These are phyloP conservation scores for Mantis religiosa DNA, from an alignment of 2,888 invertebrate genomes.

Conservation along the genomic window DNA sequence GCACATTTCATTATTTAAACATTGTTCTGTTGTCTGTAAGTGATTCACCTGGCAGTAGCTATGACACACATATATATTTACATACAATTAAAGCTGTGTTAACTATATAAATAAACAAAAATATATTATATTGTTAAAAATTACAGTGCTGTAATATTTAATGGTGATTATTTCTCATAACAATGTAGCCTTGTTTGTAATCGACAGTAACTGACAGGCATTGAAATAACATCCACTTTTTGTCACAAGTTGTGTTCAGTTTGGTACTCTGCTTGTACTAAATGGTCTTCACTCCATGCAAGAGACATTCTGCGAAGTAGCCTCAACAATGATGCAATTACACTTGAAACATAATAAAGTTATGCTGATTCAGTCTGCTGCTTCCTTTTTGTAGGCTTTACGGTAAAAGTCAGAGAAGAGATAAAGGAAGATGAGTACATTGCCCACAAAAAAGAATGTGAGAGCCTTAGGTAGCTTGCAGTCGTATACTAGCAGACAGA, in stretches of 20 bases:
- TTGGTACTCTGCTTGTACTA: background rate
- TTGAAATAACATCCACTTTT: background rate
- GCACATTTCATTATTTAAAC: background rate
- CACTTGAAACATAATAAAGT: background rate
- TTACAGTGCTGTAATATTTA: background rate
- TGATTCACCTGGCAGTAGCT: background rate
- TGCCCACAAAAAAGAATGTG: conserved; percentile 54
- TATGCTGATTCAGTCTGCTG: background rate
- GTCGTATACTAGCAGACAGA: conserved; percentile 51
- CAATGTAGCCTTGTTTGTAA: background rate
- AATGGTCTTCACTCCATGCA: background rate
- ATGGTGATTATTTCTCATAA: background rate
- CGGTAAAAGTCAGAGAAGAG: conserved; percentile 58
- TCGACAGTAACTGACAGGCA: background rate
- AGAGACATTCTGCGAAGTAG: background rate
- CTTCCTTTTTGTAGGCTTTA: conserved; percentile 50
- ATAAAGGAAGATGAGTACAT: conserved; percentile 54
- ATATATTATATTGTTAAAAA: background rate
- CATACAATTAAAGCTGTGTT: background rate
- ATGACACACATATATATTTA: background rate
- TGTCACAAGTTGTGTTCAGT: background rate
- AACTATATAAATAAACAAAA: background rate
- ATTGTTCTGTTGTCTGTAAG: background rate
- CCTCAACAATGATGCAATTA: background rate
- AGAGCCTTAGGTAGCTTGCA: conserved; percentile 54